These are phyloP conservation scores for Caenorhabditis sulstoni DNA, from an alignment of 2,888 invertebrate genomes.

Conservation along the genomic window DNA sequence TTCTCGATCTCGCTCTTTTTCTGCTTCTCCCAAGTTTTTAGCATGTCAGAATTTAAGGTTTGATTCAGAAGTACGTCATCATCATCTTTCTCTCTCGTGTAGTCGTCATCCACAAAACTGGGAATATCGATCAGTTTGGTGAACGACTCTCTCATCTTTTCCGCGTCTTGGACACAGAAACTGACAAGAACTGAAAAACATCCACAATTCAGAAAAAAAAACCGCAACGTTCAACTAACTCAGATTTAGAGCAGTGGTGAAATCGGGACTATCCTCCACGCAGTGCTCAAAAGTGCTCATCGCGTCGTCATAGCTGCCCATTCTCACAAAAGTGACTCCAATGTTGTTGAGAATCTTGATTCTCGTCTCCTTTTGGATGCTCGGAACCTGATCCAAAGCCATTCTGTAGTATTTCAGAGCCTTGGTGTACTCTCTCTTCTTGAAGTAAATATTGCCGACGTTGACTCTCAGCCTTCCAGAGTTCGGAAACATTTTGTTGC, in stretches of 20 bases:
- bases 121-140: conserved; percentile 91
- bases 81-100: conserved; percentile 47
- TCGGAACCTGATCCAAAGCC: conserved; percentile 95
- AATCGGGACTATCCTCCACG: conserved; percentile 94
- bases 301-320: conserved; percentile 97
- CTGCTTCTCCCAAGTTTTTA: conserved; percentile 86
- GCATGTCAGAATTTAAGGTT: conserved; percentile 87
- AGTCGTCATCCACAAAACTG: conserved; percentile 87
- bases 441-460: conserved; percentile 97
- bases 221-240: conserved; percentile 80
- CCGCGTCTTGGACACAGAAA: conserved; percentile 83
- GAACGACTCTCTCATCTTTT: conserved; percentile 94
- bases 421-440: conserved; percentile 89
- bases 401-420: conserved; percentile 98
- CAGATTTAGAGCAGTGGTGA: conserved; percentile 89
- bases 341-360: conserved; percentile 98
- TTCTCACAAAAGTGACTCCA: conserved; percentile 92
- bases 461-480: conserved; percentile 86
- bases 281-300: conserved; percentile 97
- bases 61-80: conserved; percentile 81
- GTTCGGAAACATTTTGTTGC: conserved; percentile 93
- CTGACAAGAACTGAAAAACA: conserved; percentile 84
- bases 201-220: not conserved
- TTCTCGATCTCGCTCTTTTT: conserved; percentile 87
- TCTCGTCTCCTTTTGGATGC: conserved; percentile 91